Evolutionary conservation across 2,797 vertebrate genomes (phyloP), one percentile per base, ranked within the genome.

Genomic region (Sebastes iracundus): DNA sequence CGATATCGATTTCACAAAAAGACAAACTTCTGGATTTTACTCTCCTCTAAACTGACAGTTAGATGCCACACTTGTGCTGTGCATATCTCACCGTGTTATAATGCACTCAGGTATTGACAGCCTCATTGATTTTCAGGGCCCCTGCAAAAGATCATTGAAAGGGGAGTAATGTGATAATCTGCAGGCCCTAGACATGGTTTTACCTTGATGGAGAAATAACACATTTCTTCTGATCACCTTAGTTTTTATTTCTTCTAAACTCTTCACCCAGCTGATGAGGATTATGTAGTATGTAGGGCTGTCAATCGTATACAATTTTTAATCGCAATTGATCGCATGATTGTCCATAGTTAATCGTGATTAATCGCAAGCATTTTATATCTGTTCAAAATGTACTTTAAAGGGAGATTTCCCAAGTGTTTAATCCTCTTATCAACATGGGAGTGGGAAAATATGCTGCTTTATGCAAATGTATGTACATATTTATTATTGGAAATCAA

Each of bases 51-150:
- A 82, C 66, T 65, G 80, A 72, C 75, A 75, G 75, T 56, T 60
- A 79, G 80, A 86, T 59, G 42, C 53, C 42, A 32, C 75, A 64
- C 56, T 69, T 63, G 65, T 67, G 72, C 83, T 66, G 32, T 77
- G 84, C 63, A 84, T 71, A 90, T 82, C 83, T 10, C 20, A 73
- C 78, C 63, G 68, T 74, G 71, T 85, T 85, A 71, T 84, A 84
- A 92, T 92, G 86, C 84, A 86, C 81, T 87, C 74, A 63, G 28
- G 35, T 85, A 86, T 88, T n/a, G 75, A 92, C 83, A 81, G 79
- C 22, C 32, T 56, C 66, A 92, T 90, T 79, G 89, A 90, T 92
- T 90, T 80, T n/a, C 4, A 14, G 30, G 58, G 30, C 55, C n/a
- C 22, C 25, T 53, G 42, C 38, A 42, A 79, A 67, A 59, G 49